These are phyloP conservation scores for Bradypus variegatus DNA, from an alignment of 2,797 vertebrate genomes.

Conservation along the genomic window DNA sequence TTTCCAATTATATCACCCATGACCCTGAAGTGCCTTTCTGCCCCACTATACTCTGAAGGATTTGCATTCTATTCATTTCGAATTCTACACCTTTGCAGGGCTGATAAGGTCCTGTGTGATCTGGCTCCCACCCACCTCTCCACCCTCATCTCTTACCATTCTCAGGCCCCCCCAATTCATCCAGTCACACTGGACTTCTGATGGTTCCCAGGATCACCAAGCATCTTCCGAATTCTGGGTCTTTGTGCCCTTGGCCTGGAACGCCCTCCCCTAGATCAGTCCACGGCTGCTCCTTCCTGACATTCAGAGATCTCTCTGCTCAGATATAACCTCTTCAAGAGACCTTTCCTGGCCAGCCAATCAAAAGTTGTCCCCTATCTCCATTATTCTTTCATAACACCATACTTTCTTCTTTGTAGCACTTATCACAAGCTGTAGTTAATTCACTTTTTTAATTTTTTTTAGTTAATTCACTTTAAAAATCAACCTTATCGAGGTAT, in stretches of 20 bases:
- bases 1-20: neutral
- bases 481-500: neutral
- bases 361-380: neutral
- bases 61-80: constrained; percentile 24
- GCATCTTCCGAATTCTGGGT: constrained; percentile 3
- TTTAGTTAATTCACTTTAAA: neutral
- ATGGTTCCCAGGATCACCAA: neutral
- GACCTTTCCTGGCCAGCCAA: neutral
- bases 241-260: neutral
- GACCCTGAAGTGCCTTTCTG: constrained; percentile 9
- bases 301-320: neutral
- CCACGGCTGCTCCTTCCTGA: neutral
- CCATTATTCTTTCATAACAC: neutral
- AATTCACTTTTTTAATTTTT: neutral
- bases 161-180: neutral
- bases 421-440: neutral
- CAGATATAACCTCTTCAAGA: neutral
- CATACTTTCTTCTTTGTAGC: neutral
- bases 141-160: neutral
- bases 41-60: neutral
- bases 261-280: neutral
- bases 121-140: neutral
- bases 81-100: constrained; percentile 24
- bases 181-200: neutral
- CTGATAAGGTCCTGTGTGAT: constrained; percentile 7